phyloP scores from a whole-genome alignment of 2,888 invertebrate species.

The Oscheius sp. region DNA sequence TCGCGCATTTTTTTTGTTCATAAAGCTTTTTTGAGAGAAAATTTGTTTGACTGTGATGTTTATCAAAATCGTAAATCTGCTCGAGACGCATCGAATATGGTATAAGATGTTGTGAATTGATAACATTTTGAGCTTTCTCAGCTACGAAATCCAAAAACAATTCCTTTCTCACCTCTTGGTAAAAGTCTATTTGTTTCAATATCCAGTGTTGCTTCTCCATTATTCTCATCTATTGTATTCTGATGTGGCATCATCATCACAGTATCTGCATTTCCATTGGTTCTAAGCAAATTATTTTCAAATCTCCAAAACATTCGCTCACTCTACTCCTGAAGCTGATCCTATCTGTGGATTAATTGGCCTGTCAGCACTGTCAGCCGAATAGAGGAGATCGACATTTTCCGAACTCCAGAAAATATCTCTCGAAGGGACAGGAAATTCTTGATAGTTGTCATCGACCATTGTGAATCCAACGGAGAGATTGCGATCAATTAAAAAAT shows the following conservation, averaged over 20 bases:
- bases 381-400: constrained; percentile 47
- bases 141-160: too few species aligned
- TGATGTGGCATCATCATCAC: constrained; percentile 48
- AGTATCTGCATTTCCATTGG: constrained; percentile 34
- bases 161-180: constrained; percentile 28
- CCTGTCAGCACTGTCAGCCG: constrained; percentile 49
- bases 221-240: constrained; percentile 35
- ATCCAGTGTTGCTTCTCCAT: constrained; percentile 14
- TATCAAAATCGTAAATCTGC: too few species aligned
- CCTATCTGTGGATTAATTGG: constrained; percentile 54
- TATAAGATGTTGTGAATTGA: too few species aligned
- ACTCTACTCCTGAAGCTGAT: constrained; percentile 52
- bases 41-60: constrained; percentile 15
- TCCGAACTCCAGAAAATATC: constrained; percentile 50
- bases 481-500: constrained; percentile 54
- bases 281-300: background rate
- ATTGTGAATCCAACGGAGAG: constrained; percentile 51
- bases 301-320: too few species aligned
- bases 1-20: background rate
- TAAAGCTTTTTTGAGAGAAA: background rate
- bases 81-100: too few species aligned
- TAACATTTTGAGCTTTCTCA: too few species aligned
- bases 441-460: constrained; percentile 53
- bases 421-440: constrained; percentile 45
- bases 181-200: constrained; percentile 38